Base-by-base conservation (phyloP, 2,113 vertebrate genomes). In the Prinia subflava region DNA sequence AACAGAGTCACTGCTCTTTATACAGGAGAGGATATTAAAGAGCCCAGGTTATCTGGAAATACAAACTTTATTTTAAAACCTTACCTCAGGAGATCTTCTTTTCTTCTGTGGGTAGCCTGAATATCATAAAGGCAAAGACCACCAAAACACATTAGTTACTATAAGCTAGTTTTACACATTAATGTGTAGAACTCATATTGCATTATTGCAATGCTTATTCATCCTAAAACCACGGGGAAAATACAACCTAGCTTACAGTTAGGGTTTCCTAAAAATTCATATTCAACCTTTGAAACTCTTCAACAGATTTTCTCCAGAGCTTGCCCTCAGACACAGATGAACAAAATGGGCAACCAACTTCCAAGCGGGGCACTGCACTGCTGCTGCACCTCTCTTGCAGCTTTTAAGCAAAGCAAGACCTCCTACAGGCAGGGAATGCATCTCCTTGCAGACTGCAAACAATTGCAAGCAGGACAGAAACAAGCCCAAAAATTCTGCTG, bases 281-380 rank as follows among this genome's bases (percentile, higher is more conserved):
- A 41, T 14, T 22, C 19, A 55, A 27, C 39, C 47, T 70, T 47
- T 42, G 17, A 76, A 87, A 90, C 1, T 3, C 25, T n/a, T 23
- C 14, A 41, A 22, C 8, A 68, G 9, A 19, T 69, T 85, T 82
- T 77, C 31, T 85, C 27, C 57, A 63, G 33, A 82, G 27, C 15
- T 16, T 81, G 60, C 25, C 21, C 33, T 11, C 73, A 23, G 28
- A 60, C 15, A 52, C 1, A 64, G 10, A 64, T 27, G 4, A 89
- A 85, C 16, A 41, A 91, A 85, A 75, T 0, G 2, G 5, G 8
- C 33, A 88, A 39, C 35, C 44, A 71, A 22, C 11, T 68, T 44
- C 49, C 24, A 80, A 8, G 49, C 0, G 0, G 33, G 46, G 8
- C 3, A 13, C 22, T 9, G 4, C 31, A 25, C 18, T 44, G 41